Conservation (phyloP, 2,113 vertebrate species). For the Desmodus rotundus region DNA sequence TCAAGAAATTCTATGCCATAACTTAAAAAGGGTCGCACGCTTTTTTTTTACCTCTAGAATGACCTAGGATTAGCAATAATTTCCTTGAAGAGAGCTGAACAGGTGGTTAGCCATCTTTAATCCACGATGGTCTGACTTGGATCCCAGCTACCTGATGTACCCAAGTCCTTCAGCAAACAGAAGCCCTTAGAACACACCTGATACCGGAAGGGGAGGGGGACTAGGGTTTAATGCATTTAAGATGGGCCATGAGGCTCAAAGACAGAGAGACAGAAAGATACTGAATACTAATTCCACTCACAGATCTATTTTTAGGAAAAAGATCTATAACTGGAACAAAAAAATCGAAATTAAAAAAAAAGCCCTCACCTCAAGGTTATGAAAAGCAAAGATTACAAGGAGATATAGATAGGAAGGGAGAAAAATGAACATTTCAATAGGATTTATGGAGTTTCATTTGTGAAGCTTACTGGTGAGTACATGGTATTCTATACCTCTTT, state of each 20-base stretch:
- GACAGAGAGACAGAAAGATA: neutral
- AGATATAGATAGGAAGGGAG: neutral
- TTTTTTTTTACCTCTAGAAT: neutral
- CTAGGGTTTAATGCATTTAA: neutral
- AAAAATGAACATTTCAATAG: slow-evolving; percentile 28
- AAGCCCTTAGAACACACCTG: neutral
- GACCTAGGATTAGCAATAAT: neutral
- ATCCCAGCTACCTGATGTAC: neutral
- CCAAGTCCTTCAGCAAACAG: neutral
- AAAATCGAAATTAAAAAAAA: neutral
- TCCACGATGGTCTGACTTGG: neutral
- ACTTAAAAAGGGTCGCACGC: neutral
- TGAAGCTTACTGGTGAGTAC: neutral
- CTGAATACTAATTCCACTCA: neutral
- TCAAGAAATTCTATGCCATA: neutral
- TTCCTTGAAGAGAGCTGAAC: neutral
- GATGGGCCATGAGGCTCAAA: neutral
- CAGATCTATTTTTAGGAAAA: neutral
- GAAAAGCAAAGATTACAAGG: neutral
- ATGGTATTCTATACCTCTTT: neutral
- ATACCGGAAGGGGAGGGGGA: neutral
- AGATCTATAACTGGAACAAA: neutral
- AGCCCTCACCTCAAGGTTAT: neutral
- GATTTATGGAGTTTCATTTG: neutral
- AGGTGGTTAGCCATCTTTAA: neutral